Conservation (phyloP, 2,113 vertebrate species). For the Haplochromis vanheusdeni region DNA sequence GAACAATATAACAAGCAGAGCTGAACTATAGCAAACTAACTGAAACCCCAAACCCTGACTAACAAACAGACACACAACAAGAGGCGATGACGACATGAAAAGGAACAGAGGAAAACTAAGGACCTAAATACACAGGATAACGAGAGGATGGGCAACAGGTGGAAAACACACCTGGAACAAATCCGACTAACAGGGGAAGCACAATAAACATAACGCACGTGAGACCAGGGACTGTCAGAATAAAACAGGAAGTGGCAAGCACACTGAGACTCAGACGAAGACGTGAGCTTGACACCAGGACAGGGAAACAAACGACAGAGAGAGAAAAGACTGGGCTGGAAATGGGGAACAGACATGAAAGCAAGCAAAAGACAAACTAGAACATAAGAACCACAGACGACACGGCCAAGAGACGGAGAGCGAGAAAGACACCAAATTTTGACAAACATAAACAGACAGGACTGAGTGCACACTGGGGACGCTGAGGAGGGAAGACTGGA, state of each 20-base stretch:
- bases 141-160: background rate
- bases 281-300: background rate
- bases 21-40: accelerated
- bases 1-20: background rate
- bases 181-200: background rate
- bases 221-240: background rate
- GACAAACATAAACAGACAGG: background rate
- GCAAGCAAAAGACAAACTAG: background rate
- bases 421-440: background rate
- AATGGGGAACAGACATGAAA: background rate
- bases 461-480: background rate
- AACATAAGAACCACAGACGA: background rate
- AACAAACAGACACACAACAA: background rate
- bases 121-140: background rate
- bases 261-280: accelerated
- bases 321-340: background rate
- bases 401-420: background rate
- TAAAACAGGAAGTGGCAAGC: background rate
- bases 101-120: background rate
- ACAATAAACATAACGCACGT: accelerated
- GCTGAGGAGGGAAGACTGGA: accelerated
- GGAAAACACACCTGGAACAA: background rate
- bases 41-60: accelerated
- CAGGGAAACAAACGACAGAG: background rate
- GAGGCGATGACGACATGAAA: accelerated